Evolutionary conservation across 1,140 invertebrate genomes (phyloP), one percentile per base, ranked within the genome.

Genomic region (Drosophila saltans): DNA sequence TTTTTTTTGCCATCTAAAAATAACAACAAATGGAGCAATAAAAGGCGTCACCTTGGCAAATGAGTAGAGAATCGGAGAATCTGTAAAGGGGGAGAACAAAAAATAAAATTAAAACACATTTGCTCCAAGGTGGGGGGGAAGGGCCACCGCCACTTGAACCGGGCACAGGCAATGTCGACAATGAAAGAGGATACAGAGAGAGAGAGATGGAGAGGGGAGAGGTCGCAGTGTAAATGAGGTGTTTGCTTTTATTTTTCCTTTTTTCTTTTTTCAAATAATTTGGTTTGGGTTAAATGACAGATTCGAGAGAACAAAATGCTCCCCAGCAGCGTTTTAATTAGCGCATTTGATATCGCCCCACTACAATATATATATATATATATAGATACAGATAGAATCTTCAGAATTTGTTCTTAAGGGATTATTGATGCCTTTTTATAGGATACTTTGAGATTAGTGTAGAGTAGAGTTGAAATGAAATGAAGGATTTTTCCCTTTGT

Each of bases 21-120:
- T 88, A 88, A 66, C 72, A 69, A 59, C 59, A 78, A 81, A 73
- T 76, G 78, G 70, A 69, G 82, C 78, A 86, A 76, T 81, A 79
- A 79, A 78, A 83, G 83, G 80, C 83, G 84, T 83, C 83, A 88
- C 83, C 83, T 88, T 88, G 68, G 80, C 82, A 84, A 84, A 84
- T 80, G 77, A 70, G 28, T 16, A 16, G 16, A 16, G 16, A 16
- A 16, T 16, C 16, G 16, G 16, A 16, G 16, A 16, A 16, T 16
- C 0, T 16, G 16, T 16, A 16, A 24, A 65, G 60, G 73, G 70
- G 57, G 11, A 26, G 28, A 39, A 57, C 60, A 48, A 74, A 72
- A 71, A 28, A 58, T 63, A 64, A 67, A 16, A 16, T 16, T 16
- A 52, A 52, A 52, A 36, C 24, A 52, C 45, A 52, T 26, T 52